phyloP scores from a whole-genome alignment of 2,888 invertebrate species.

The Caenorhabditis virilis region DNA sequence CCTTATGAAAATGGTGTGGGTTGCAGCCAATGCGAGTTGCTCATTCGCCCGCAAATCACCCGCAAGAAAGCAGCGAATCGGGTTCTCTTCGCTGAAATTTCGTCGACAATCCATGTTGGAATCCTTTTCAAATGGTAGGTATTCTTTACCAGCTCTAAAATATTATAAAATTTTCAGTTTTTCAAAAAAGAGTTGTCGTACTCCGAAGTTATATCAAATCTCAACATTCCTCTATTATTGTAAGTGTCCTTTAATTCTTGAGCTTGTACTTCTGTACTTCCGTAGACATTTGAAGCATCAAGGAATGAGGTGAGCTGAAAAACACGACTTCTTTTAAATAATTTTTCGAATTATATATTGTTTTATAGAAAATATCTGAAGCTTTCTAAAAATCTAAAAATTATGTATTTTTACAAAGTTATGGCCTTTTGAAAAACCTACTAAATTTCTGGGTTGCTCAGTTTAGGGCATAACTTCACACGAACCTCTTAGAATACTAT shows the following conservation, averaged over 20 bases:
- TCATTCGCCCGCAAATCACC: conserved; percentile 83
- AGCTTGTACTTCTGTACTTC: conserved; percentile 77
- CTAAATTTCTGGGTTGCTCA: no score
- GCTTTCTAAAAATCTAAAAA: no score
- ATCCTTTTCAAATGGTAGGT: conserved; percentile 83
- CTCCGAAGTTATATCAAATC: conserved; percentile 45
- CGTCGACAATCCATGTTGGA: conserved; percentile 83
- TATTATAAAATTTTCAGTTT: background rate
- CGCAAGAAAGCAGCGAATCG: conserved; percentile 88
- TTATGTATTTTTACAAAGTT: no score
- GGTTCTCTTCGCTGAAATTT: conserved; percentile 62
- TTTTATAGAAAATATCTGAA: no score
- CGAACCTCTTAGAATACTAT: no score
- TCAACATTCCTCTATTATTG: conserved; percentile 60
- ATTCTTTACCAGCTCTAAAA: conserved; percentile 75
- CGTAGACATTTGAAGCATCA: conserved; percentile 95
- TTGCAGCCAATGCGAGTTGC: conserved; percentile 72
- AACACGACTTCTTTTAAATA: no score
- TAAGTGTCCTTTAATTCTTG: conserved; percentile 65
- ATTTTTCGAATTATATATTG: no score
- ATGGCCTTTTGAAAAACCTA: no score
- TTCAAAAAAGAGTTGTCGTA: background rate
- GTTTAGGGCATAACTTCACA: no score
- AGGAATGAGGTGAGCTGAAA: conserved; percentile 85
- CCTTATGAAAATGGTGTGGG: conserved; percentile 78